A percentile compares a stretch with the other conserved stretches of the same genome.
phyloP scores from a whole-genome alignment of 1,140 invertebrate species.

The Pomacea maculata region DNA sequence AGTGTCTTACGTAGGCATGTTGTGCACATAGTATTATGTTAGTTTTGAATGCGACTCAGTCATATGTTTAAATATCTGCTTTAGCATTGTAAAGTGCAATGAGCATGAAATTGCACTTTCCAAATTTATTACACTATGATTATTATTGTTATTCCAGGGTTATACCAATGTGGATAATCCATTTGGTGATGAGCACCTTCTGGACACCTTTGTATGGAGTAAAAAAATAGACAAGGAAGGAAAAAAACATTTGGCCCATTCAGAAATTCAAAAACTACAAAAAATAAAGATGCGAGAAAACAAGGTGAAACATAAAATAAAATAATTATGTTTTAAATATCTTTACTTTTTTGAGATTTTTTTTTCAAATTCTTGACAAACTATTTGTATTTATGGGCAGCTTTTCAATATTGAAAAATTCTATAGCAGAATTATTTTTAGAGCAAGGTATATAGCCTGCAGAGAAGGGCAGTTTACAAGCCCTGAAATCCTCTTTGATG shows the following conservation, averaged over 20 bases:
- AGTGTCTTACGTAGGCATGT: too few relatives aligned
- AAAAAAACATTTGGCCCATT: conserved; percentile 78
- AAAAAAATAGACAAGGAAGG: conserved; percentile 98
- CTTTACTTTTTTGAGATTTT: too few relatives aligned
- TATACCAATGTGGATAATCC: conserved; percentile 99
- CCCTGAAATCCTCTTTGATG: neutral
- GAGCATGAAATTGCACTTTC: neutral
- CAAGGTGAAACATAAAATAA: conserved; percentile 66
- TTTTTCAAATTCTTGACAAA: too few relatives aligned
- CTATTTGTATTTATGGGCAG: too few relatives aligned
- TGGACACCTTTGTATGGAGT: conserved; percentile 94
- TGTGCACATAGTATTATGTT: too few relatives aligned
- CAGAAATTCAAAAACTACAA: conserved; percentile 87
- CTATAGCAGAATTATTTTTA: neutral
- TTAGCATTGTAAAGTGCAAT: neutral
- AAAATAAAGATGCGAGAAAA: conserved; percentile 91
- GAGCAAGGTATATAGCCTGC: neutral
- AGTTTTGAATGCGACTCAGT: too few relatives aligned
- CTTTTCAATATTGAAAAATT: too few relatives aligned
- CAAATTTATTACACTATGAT: too few relatives aligned
- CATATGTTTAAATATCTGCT: neutral
- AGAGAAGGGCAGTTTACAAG: neutral
- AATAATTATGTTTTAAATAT: neutral
- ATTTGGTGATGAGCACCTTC: conserved; percentile 94
- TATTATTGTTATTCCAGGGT: conserved; percentile 66